phyloP scores from a whole-genome alignment of 2,113 vertebrate genomes.

The Alces alces region DNA sequence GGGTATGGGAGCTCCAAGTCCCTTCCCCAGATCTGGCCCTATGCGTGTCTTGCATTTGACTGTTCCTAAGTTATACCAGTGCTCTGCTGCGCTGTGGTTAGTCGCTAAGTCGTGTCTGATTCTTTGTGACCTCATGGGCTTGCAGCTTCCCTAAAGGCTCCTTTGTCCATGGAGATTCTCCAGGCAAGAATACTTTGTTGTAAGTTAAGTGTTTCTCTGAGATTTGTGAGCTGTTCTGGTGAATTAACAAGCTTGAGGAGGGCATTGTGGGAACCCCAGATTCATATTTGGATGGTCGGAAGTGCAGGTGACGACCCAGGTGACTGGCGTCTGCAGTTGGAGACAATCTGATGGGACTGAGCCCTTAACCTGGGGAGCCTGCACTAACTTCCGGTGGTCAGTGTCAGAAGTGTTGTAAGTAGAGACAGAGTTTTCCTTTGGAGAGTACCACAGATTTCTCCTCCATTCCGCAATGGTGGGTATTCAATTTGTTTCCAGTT shows the following conservation, averaged over 20 bases:
- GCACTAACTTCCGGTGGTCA: not conserved
- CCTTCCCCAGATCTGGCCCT: not conserved
- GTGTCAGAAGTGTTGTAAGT: not conserved
- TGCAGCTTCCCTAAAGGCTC: not conserved
- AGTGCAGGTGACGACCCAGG: not conserved
- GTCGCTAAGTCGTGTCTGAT: fast-evolving
- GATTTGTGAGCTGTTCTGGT: not conserved
- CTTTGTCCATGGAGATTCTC: not conserved
- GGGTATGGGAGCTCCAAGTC: not conserved
- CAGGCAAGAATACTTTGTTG: not conserved
- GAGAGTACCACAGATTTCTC: not conserved
- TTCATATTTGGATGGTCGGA: not conserved
- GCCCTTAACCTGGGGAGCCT: not conserved
- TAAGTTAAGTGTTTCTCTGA: not conserved
- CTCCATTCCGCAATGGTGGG: not conserved
- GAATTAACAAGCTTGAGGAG: not conserved
- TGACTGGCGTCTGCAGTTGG: not conserved
- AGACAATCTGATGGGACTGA: not conserved
- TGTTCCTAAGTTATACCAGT: not conserved
- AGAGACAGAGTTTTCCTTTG: not conserved
- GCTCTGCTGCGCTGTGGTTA: not conserved
- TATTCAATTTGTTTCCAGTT: not conserved
- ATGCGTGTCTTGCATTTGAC: not conserved
- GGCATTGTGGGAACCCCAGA: not conserved
- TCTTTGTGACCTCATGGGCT: not conserved